These are phyloP conservation scores for Tiliqua scincoides DNA, from an alignment of 2,113 vertebrate species.

Conservation along the genomic window DNA sequence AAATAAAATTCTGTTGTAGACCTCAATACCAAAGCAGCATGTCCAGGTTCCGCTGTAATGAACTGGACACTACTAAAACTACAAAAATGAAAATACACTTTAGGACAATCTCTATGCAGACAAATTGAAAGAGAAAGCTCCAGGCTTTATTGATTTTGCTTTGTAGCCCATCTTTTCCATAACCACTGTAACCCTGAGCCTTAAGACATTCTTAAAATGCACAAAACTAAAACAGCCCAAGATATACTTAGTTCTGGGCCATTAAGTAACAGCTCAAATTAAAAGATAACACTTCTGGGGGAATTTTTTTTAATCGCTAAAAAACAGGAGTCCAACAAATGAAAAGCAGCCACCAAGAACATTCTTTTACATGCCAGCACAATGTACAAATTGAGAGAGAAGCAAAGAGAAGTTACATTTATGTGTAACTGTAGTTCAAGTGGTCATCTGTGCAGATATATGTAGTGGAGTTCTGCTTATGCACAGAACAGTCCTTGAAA, in stretches of 20 bases:
- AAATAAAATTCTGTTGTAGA: neutral
- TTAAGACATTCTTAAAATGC: neutral
- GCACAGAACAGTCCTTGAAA: too few species aligned
- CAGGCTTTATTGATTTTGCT: neutral
- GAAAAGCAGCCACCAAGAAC: too few species aligned
- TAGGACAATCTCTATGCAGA: neutral
- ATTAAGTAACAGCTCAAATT: neutral
- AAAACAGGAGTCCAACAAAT: neutral
- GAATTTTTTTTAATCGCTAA: neutral
- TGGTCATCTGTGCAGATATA: too few species aligned
- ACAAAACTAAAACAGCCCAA: neutral
- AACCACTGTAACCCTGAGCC: too few species aligned
- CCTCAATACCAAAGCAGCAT: neutral
- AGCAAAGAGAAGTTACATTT: too few species aligned
- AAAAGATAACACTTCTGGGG: neutral
- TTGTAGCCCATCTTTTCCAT: neutral
- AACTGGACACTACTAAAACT: rapidly evolving
- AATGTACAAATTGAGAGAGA: too few species aligned
- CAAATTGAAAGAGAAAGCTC: neutral
- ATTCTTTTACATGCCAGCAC: too few species aligned
- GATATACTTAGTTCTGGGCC: neutral
- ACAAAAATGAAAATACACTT: neutral
- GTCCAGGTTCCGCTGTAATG: neutral
- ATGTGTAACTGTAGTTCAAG: too few species aligned
- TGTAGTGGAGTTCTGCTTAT: too few species aligned